Conservation (phyloP, 2,888 invertebrate species). For the Onthophagus sagittarius region DNA sequence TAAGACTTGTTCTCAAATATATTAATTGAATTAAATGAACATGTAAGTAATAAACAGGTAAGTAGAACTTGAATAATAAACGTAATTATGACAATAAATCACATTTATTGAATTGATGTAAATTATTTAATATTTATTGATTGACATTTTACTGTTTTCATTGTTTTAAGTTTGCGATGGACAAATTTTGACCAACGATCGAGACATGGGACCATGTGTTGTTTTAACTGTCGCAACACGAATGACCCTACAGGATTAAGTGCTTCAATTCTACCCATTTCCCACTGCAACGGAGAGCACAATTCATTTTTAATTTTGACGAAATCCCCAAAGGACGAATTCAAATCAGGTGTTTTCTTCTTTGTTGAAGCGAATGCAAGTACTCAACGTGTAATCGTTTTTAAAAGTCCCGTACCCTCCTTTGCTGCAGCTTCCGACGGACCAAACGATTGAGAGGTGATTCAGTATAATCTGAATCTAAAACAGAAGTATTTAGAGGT, state of each 20-base stretch:
- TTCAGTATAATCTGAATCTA: conserved; percentile 26
- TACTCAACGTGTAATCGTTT: conserved; percentile 33
- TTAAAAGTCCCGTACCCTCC: conserved; percentile 32
- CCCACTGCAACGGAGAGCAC: not conserved
- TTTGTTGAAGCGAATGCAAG: conserved; percentile 30
- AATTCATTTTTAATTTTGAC: not conserved
- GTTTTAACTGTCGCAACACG: not conserved
- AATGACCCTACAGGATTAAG: not conserved
- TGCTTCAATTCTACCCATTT: not conserved
- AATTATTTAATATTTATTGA: too few relatives aligned
- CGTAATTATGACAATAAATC: too few relatives aligned
- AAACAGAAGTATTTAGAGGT: conserved; percentile 25
- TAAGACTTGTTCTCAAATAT: too few relatives aligned
- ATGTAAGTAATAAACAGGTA: too few relatives aligned
- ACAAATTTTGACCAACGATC: not conserved
- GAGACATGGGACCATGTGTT: not conserved
- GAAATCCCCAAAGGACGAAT: not conserved
- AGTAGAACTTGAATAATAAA: too few relatives aligned
- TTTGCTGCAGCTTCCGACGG: conserved; percentile 26
- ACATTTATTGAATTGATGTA: too few relatives aligned
- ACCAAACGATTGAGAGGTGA: conserved; percentile 23
- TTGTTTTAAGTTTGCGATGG: too few relatives aligned
- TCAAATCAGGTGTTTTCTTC: conserved; percentile 10
- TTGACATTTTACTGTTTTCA: too few relatives aligned
- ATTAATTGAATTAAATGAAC: too few relatives aligned